Percentiles rank a stretch among this genome's conserved stretches.
These are phyloP conservation scores for Esox niger DNA, from an alignment of 2,113 vertebrate genomes.

Conservation along the genomic window DNA sequence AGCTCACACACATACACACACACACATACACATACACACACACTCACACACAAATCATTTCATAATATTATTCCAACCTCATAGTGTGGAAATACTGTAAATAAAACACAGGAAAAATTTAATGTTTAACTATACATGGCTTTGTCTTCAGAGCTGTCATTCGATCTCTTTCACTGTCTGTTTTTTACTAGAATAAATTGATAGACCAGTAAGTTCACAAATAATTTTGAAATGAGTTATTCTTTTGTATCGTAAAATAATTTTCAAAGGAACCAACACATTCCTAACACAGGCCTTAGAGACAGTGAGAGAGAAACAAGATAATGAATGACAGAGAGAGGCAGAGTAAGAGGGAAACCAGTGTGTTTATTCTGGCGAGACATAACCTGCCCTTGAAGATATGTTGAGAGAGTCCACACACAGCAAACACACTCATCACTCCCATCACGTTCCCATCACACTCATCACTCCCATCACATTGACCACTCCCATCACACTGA, in stretches of 20 bases:
- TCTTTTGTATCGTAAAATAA: not conserved
- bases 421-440: slow-evolving; percentile 5
- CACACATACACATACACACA: no score
- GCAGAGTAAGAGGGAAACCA: not conserved
- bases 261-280: not conserved
- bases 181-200: slow-evolving; percentile 1
- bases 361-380: not conserved
- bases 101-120: no score
- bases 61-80: no score
- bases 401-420: slow-evolving; percentile 27
- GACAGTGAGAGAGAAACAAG: not conserved
- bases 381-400: slow-evolving; percentile 37
- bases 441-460: not conserved
- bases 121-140: no score
- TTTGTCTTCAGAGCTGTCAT: no score
- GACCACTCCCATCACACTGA: not conserved
- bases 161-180: slow-evolving; percentile 11
- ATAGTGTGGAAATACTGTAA: no score
- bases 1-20: no score
- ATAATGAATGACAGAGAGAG: no score
- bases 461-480: no score
- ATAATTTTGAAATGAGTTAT: not conserved
- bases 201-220: not conserved
- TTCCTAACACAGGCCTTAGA: not conserved
- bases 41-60: no score